Evolutionary conservation across 2,797 vertebrate genomes (phyloP).

Genomic region (Pantherophis alleghaniensis): DNA sequence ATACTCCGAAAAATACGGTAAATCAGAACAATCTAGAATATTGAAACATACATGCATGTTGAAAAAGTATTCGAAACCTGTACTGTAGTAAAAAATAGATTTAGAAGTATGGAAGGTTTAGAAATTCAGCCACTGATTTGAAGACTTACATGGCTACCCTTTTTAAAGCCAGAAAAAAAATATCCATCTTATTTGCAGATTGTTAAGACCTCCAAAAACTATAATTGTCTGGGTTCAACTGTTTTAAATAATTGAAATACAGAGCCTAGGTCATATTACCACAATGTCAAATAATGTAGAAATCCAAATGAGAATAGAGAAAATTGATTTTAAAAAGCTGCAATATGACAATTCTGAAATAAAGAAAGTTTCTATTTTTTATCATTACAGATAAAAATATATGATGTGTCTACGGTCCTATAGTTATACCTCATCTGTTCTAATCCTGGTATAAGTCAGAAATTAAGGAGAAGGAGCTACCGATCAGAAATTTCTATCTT

Average conservation of each 20-base stretch:
- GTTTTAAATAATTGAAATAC: not conserved
- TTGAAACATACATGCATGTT: not conserved
- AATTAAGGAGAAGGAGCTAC: not conserved
- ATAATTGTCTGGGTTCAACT: not conserved
- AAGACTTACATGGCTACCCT: not conserved
- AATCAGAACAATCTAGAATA: not conserved
- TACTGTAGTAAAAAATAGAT: not conserved
- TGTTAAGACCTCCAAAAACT: not conserved
- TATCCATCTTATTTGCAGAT: not conserved
- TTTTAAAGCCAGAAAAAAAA: not conserved
- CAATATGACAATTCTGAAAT: not conserved
- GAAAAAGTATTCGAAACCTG: not conserved
- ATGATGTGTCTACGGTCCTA: not conserved
- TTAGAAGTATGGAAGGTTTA: not conserved
- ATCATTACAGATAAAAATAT: not conserved
- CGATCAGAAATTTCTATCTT: not conserved
- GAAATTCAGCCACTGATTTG: not conserved
- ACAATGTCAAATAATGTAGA: not conserved
- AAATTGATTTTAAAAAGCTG: not conserved
- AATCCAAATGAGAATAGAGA: not conserved
- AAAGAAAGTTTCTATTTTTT: not conserved
- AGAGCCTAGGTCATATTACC: not conserved
- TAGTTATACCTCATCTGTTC: not conserved
- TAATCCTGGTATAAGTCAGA: not conserved
- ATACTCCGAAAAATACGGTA: not conserved